phyloP scores from a whole-genome alignment of 2,888 invertebrate genomes.

The Zaprionus bogoriensis region DNA sequence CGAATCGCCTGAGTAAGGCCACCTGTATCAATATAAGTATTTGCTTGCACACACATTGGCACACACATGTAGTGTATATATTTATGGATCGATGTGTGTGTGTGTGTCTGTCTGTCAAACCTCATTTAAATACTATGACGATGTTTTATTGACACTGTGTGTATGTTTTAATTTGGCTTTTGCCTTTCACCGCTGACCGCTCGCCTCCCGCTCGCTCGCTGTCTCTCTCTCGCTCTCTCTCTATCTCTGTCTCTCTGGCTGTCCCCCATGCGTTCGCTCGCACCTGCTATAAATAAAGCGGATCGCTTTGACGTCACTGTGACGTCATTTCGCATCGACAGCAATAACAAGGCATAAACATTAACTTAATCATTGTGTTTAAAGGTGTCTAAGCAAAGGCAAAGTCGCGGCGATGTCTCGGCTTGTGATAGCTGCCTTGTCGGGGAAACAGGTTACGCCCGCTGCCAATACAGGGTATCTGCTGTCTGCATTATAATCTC shows the following conservation, averaged over 20 bases:
- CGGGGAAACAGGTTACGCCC: no score
- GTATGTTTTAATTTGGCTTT: slow-evolving; percentile 78
- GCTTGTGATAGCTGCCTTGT: no score
- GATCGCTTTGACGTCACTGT: slow-evolving; percentile 76
- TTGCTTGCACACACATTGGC: slow-evolving; percentile 27
- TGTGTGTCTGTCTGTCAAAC: slow-evolving; percentile 65
- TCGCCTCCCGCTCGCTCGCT: not conserved
- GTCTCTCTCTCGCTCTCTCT: not conserved
- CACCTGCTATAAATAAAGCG: slow-evolving; percentile 64
- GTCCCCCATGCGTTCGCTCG: no score
- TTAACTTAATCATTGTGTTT: slow-evolving; percentile 73
- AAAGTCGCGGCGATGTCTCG: slow-evolving; percentile 25
- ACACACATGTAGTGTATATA: slow-evolving; percentile 3
- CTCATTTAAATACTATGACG: slow-evolving; percentile 79
- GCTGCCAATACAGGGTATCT: no score
- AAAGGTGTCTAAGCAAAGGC: slow-evolving; percentile 62
- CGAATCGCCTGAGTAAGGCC: slow-evolving; percentile 53
- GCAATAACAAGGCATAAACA: slow-evolving; percentile 67
- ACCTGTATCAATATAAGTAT: slow-evolving; percentile 62
- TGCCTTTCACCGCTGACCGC: slow-evolving; percentile 57
- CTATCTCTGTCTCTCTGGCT: not conserved
- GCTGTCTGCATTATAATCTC: slow-evolving; percentile 34
- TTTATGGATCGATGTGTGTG: slow-evolving; percentile 5
- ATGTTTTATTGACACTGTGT: slow-evolving; percentile 76
- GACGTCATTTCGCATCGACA: slow-evolving; percentile 72